Conservation (phyloP, 2,888 invertebrate genomes). For the Epirrhoe alternata region DNA sequence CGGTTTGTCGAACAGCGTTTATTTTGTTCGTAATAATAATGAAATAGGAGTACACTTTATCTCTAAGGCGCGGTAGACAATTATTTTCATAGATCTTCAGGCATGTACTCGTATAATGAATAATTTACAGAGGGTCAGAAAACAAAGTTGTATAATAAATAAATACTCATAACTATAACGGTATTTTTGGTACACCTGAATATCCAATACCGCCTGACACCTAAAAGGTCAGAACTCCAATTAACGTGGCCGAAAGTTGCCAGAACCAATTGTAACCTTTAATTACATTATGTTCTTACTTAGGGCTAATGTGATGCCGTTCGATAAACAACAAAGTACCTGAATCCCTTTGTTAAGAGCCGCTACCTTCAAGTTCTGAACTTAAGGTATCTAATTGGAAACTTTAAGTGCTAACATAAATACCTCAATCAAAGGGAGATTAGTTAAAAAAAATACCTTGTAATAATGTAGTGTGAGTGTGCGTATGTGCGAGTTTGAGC, state of each 20-base stretch:
- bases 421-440: background rate
- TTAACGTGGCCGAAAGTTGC: conserved; percentile 29
- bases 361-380: conserved; percentile 19
- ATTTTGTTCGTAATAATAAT: background rate
- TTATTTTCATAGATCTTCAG: no score
- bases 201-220: background rate
- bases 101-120: no score
- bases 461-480: no score
- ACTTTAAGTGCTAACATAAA: background rate
- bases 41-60: no score
- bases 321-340: conserved; percentile 21
- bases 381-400: background rate
- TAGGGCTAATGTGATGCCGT: conserved; percentile 22
- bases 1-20: background rate
- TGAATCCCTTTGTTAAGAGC: conserved; percentile 14
- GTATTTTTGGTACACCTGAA: background rate
- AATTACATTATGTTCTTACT: conserved; percentile 31
- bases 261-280: conserved; percentile 25
- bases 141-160: no score
- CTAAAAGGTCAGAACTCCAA: conserved; percentile 14
- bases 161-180: no score
- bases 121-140: no score
- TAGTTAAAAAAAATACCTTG: no score
- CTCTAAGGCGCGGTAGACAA: no score
- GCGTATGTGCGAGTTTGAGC: no score